Conservation (phyloP, 2,113 vertebrate species). For the Gasterosteus nipponicus region DNA sequence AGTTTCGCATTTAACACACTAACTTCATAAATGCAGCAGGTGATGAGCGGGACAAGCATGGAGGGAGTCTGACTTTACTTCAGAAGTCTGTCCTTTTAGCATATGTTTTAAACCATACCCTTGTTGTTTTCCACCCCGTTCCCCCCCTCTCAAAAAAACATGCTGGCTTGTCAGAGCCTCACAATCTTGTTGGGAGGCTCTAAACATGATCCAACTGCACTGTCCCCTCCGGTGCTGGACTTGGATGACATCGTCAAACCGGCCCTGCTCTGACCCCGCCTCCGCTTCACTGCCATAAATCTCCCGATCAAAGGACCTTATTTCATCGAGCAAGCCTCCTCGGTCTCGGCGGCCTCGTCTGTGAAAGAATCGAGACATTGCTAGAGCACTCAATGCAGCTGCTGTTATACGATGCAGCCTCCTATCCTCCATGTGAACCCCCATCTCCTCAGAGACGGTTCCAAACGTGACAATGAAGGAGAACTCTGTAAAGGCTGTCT, state of each 20-base stretch:
- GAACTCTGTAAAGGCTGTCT: background rate
- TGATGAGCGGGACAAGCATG: slow-evolving; percentile 2
- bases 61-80: background rate
- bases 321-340: background rate
- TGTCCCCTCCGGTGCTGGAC: background rate
- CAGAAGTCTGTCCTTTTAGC: background rate
- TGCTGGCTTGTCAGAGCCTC: background rate
- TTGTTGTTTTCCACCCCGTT: background rate
- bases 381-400: background rate
- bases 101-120: background rate
- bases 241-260: slow-evolving; percentile 10
- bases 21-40: background rate
- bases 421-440: slow-evolving; percentile 13
- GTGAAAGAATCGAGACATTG: background rate
- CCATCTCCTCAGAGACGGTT: background rate
- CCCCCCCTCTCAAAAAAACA: too few species aligned
- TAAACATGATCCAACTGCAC: background rate
- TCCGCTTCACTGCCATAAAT: background rate
- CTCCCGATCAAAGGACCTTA: background rate
- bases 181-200: background rate
- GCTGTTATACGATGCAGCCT: background rate
- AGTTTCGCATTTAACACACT: background rate
- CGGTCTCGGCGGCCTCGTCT: background rate
- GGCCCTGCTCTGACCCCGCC: slow-evolving; percentile 5
- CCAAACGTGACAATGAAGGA: background rate